Evolutionary conservation across 35 echinoderm and acorn worm species (phyloP).

Genomic region (Acanthaster planci): DNA sequence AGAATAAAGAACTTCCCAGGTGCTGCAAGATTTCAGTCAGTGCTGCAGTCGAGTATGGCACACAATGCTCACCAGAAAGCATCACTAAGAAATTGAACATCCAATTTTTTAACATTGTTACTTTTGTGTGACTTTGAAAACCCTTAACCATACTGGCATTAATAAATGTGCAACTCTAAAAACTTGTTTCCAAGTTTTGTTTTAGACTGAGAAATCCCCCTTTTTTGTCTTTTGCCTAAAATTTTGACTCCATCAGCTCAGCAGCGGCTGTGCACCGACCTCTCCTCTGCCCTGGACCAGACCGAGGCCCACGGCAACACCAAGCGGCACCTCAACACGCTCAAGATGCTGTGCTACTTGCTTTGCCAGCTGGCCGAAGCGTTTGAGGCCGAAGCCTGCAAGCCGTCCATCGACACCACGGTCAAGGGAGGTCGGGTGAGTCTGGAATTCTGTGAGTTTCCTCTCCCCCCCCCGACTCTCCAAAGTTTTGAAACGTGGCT

Average conservation of each 20-base stretch:
- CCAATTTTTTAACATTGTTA: too few species aligned
- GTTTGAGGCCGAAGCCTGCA: conserved; percentile 80
- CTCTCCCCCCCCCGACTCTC: neutral
- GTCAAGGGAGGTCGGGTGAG: conserved; percentile 43
- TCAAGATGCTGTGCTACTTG: conserved; percentile 84
- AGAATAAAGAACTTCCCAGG: too few species aligned
- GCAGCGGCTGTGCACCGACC: neutral
- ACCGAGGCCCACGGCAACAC: conserved; percentile 29
- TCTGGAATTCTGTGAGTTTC: neutral
- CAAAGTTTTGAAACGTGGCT: neutral
- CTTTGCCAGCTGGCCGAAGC: conserved; percentile 88
- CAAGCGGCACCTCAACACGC: conserved; percentile 55
- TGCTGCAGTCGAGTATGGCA: too few species aligned
- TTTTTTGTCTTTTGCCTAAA: neutral
- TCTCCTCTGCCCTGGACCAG: conserved; percentile 35
- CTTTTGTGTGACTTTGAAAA: too few species aligned
- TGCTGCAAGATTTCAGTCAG: too few species aligned
- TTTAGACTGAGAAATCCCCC: neutral
- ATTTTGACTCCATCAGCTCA: conserved; percentile 12
- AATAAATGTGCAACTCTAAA: neutral
- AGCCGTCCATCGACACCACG: conserved; percentile 78
- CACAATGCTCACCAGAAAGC: too few species aligned
- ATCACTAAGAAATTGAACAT: too few species aligned
- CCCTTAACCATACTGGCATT: conserved; percentile 16
- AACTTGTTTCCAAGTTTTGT: neutral